phyloP scores from a whole-genome alignment of 2,797 vertebrate species.

The Leontopithecus rosalia region DNA sequence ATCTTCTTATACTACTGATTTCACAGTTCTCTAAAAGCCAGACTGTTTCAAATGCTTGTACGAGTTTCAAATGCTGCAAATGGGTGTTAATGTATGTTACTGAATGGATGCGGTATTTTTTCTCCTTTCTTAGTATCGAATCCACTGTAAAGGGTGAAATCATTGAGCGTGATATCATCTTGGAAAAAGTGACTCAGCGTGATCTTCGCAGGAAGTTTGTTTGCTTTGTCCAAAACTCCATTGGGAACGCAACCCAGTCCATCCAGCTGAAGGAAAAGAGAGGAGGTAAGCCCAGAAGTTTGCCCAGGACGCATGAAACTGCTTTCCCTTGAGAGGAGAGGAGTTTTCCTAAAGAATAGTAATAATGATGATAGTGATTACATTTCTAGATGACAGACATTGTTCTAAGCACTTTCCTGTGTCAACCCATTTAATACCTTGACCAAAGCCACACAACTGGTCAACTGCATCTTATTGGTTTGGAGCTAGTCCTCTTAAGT shows the following conservation, averaged over 20 bases:
- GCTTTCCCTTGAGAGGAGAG: neutral
- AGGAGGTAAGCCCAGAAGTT: conserved; percentile 83
- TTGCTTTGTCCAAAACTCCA: conserved; percentile 88
- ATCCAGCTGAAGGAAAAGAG: conserved; percentile 85
- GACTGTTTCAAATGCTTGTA: neutral
- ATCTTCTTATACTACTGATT: neutral
- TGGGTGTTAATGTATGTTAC: no score
- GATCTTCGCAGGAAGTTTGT: conserved; percentile 86
- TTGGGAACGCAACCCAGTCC: conserved; percentile 83
- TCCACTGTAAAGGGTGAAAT: conserved; percentile 16
- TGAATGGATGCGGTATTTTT: fast-evolving
- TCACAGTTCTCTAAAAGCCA: neutral
- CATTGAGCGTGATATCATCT: conserved; percentile 48
- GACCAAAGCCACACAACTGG: no score
- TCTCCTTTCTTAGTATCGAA: conserved; percentile 64
- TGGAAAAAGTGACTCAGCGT: conserved; percentile 84
- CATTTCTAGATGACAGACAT: neutral
- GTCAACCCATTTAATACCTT: neutral
- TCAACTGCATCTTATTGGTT: neutral
- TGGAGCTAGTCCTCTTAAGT: neutral
- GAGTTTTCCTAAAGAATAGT: neutral
- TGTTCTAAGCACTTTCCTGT: neutral
- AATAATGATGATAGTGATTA: fast-evolving
- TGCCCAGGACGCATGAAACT: fast-evolving
- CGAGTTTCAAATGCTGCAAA: no score